Evolutionary conservation across 2,797 vertebrate genomes (phyloP).

Genomic region (Psittacula echo): DNA sequence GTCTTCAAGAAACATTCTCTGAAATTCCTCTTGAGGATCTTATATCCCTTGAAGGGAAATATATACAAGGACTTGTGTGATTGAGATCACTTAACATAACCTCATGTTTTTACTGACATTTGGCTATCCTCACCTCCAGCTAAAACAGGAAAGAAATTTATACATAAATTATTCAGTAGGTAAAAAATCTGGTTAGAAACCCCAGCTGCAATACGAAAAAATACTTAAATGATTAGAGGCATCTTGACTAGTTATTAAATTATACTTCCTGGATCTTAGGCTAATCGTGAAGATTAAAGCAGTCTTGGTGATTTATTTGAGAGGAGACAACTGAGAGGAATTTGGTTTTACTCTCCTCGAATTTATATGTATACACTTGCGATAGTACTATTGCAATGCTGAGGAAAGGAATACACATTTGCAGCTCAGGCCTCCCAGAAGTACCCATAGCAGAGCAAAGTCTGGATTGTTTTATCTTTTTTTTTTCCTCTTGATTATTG

Average conservation of each 20-base stretch:
- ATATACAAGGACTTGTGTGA: background rate
- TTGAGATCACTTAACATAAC: background rate
- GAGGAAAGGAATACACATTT: background rate
- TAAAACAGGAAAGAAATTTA: background rate
- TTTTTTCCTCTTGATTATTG: fast-evolving
- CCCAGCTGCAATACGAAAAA: background rate
- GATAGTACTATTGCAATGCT: background rate
- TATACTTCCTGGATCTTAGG: background rate
- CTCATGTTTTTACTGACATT: slow-evolving; percentile 1
- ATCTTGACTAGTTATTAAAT: background rate
- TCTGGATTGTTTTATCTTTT: background rate
- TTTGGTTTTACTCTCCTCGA: background rate
- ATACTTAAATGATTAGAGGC: background rate
- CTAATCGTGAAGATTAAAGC: background rate
- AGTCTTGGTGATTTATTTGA: background rate
- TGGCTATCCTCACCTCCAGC: background rate
- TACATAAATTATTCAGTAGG: background rate
- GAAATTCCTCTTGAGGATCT: background rate
- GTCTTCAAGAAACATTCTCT: background rate
- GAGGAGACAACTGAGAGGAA: background rate
- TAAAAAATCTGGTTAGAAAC: background rate
- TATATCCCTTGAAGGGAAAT: background rate
- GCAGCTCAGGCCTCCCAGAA: background rate
- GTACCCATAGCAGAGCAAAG: background rate
- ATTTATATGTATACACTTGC: background rate